Percentiles rank a stretch among this genome's conserved stretches.
Evolutionary conservation across 2,113 vertebrate genomes (phyloP).

Genomic region (Ceuthmochares aereus): DNA sequence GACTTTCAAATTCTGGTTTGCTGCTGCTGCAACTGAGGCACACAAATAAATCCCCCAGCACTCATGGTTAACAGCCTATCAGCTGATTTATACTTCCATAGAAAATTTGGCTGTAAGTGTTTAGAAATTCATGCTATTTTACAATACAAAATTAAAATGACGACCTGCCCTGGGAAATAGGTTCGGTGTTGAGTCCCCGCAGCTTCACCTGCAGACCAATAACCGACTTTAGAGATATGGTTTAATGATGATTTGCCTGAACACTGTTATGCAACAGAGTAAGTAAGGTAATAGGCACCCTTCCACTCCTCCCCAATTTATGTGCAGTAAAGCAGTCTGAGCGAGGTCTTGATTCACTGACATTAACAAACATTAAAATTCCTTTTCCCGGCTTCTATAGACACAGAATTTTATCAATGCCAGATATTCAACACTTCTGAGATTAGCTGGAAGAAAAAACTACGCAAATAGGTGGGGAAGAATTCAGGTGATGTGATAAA

Average conservation of each 20-base stretch:
- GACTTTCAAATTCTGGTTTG: slow-evolving; percentile 24
- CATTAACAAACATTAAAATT: background rate
- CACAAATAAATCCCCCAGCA: slow-evolving; percentile 34
- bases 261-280: background rate
- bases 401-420: background rate
- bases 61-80: background rate
- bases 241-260: background rate
- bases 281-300: background rate
- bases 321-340: background rate
- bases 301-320: background rate
- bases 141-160: background rate
- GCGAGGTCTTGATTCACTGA: background rate
- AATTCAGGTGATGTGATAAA: background rate
- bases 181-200: background rate
- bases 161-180: background rate
- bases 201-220: background rate
- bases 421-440: background rate
- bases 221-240: background rate
- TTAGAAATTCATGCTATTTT: background rate
- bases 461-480: background rate
- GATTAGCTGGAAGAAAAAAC: background rate
- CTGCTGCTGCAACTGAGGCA: background rate
- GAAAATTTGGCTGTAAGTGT: background rate
- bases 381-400: background rate
- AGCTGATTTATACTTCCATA: slow-evolving; percentile 10